A percentile compares a stretch with the other conserved stretches of the same genome.
phyloP scores from a whole-genome alignment of 1,140 invertebrate species.

The Neodiprion pinetum region DNA sequence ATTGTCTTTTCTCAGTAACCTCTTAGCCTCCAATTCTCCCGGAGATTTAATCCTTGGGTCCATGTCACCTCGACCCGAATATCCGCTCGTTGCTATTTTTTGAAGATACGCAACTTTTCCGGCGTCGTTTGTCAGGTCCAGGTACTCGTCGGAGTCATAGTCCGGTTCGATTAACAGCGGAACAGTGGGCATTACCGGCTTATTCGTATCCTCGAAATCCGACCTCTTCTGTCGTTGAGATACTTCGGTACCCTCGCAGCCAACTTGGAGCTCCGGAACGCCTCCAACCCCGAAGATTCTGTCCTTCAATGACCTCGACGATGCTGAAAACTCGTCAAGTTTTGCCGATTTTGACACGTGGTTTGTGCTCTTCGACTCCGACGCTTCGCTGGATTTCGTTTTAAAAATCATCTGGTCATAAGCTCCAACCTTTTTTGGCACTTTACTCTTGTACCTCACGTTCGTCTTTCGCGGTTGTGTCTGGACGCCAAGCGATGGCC shows the following conservation, averaged over 20 bases:
- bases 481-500: conserved; percentile 22
- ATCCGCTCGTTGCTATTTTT: conserved; percentile 23
- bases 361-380: not conserved
- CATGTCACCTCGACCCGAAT: conserved; percentile 49
- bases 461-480: not conserved
- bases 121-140: conserved; percentile 40
- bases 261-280: conserved; percentile 52
- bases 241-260: conserved; percentile 45
- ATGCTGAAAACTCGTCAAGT: not conserved
- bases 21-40: not conserved
- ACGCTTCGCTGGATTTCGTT: conserved; percentile 25
- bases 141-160: conserved; percentile 22
- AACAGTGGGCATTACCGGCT: conserved; percentile 15
- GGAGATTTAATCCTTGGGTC: conserved; percentile 29
- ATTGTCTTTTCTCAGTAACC: conserved; percentile 22
- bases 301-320: not conserved
- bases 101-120: conserved; percentile 48
- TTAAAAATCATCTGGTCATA: conserved; percentile 15
- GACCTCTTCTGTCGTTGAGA: conserved; percentile 24
- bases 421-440: conserved; percentile 32
- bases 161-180: conserved; percentile 38
- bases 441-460: conserved; percentile 32
- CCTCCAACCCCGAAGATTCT: conserved; percentile 31
- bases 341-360: not conserved
- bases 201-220: not conserved